A percentile compares a stretch with the other conserved stretches of the same genome.
phyloP scores from a whole-genome alignment of 2,888 invertebrate genomes.

The Sipunculus nudus region DNA sequence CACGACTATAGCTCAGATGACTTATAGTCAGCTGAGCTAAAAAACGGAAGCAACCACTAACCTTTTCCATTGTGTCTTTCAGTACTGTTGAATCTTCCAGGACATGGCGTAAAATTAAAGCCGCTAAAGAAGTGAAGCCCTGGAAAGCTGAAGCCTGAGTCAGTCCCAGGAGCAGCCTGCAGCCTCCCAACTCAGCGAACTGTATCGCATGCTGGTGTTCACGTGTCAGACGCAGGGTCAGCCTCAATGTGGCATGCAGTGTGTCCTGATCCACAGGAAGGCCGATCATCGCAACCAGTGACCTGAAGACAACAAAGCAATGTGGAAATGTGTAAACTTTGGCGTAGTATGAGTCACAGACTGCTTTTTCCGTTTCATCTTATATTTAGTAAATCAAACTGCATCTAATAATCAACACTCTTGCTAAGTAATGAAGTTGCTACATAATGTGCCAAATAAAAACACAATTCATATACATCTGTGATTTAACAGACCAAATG shows the following conservation, averaged over 20 bases:
- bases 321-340: no score
- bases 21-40: no score
- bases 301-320: conserved; percentile 63
- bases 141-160: conserved; percentile 78
- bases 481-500: no score
- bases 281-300: conserved; percentile 76
- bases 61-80: conserved; percentile 81
- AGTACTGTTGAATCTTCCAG: conserved; percentile 80
- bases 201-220: conserved; percentile 77
- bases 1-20: no score
- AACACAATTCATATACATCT: no score
- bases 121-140: conserved; percentile 79
- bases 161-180: conserved; percentile 76
- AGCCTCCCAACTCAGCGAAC: conserved; percentile 80
- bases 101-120: conserved; percentile 80
- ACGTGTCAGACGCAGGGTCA: conserved; percentile 79
- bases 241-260: conserved; percentile 78
- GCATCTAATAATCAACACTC: no score
- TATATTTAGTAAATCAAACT: no score
- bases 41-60: no score
- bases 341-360: no score
- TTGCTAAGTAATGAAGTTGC: neutral
- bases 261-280: conserved; percentile 79
- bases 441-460: neutral
- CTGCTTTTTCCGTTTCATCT: no score